Percentiles rank a stretch among this genome's conserved stretches.
Conservation (phyloP, 2,888 invertebrate genomes). For the Drosophila barbarae region DNA sequence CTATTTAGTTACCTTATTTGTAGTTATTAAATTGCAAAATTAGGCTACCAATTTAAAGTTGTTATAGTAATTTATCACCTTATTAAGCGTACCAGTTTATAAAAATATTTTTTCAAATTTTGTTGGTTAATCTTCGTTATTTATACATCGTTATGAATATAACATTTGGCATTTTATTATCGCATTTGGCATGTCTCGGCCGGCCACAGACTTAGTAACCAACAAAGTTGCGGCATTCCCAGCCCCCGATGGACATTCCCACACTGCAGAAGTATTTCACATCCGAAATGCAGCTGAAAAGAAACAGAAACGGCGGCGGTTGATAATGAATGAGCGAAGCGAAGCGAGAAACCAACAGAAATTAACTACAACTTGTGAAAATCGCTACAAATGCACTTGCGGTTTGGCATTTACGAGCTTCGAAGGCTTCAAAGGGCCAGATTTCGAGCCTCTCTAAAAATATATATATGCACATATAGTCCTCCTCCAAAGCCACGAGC, state of each 20-base stretch:
- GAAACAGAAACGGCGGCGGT: constrained; percentile 20
- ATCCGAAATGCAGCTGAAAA: constrained; percentile 51
- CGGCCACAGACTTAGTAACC: constrained; percentile 32
- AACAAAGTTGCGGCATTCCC: constrained; percentile 17
- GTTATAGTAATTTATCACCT: background rate
- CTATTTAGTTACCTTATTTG: background rate
- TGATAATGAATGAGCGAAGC: constrained; percentile 48
- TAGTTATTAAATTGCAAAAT: background rate
- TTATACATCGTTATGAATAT: background rate
- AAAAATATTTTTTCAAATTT: background rate
- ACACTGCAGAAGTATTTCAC: constrained; percentile 69
- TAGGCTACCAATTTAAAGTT: background rate
- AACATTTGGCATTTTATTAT: constrained; percentile 2
- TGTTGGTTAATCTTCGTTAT: background rate
- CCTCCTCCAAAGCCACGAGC: constrained; percentile 36
- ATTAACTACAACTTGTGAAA: constrained; percentile 75
- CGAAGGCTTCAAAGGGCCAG: constrained; percentile 54
- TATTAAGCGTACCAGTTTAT: background rate
- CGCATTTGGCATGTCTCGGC: constrained; percentile 8
- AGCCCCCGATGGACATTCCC: constrained; percentile 62
- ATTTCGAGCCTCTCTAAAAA: constrained; percentile 13
- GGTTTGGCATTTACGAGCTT: constrained; percentile 67
- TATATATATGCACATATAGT: background rate
- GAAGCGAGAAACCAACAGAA: constrained; percentile 68
- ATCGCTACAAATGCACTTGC: constrained; percentile 71